Evolutionary conservation across 2,113 vertebrate genomes (phyloP).

Genomic region (Bubalus kerabau): DNA sequence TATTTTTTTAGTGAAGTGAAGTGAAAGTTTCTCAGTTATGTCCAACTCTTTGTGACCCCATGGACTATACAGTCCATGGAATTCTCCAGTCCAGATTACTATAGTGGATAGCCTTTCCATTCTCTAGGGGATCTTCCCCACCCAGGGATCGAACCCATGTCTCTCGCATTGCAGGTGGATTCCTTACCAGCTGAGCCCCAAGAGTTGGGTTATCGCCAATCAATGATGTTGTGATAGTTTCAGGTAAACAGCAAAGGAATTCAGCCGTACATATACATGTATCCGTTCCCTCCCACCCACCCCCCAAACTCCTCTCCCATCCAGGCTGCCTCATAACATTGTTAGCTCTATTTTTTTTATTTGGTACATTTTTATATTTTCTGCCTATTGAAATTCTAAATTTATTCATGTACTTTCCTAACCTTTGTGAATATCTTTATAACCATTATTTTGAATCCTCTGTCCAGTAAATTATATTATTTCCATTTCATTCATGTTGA

Average conservation of each 20-base stretch:
- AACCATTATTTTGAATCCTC: background rate
- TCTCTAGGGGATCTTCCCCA: background rate
- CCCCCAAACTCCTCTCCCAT: background rate
- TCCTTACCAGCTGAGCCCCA: background rate
- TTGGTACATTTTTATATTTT: background rate
- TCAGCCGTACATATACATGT: background rate
- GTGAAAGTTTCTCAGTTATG: background rate
- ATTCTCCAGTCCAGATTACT: background rate
- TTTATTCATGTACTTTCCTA: background rate
- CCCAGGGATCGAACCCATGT: background rate
- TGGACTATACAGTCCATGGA: background rate
- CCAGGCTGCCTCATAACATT: background rate
- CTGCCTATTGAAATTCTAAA: background rate
- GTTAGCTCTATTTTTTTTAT: background rate
- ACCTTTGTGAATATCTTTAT: background rate
- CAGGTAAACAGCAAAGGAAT: background rate
- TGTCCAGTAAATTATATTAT: background rate
- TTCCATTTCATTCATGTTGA: background rate
- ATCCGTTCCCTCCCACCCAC: background rate
- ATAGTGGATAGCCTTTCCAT: background rate
- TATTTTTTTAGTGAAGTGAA: background rate
- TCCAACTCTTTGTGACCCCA: background rate
- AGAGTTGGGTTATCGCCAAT: background rate
- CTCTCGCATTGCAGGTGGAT: background rate
- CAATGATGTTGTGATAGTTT: background rate